These are phyloP conservation scores for Ophion obscuratus DNA, from an alignment of 2,888 invertebrate species.

Conservation along the genomic window DNA sequence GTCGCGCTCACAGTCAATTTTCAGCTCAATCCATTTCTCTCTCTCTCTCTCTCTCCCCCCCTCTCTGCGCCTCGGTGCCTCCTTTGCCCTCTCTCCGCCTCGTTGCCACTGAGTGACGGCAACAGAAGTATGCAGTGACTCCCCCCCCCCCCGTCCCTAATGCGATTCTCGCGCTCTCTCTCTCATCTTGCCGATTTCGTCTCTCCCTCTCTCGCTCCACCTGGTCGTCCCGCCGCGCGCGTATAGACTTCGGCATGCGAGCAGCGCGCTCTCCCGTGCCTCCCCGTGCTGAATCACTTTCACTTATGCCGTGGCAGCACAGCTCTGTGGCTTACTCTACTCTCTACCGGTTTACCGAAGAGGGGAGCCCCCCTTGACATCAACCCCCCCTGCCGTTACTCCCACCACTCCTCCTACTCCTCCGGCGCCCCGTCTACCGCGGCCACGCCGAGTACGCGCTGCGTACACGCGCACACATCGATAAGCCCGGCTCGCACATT, in stretches of 20 bases:
- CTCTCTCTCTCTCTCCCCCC: slow-evolving; percentile 58
- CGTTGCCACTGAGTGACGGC: slow-evolving; percentile 64
- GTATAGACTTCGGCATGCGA: slow-evolving; percentile 28
- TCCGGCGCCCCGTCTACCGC: not conserved
- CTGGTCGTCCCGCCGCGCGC: slow-evolving; percentile 59
- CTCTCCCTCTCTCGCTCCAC: slow-evolving; percentile 50
- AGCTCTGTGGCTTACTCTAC: slow-evolving; percentile 75
- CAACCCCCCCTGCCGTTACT: slow-evolving; percentile 1
- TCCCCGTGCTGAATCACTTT: slow-evolving; percentile 77
- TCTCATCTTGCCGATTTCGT: slow-evolving; percentile 10
- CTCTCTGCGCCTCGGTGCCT: not conserved
- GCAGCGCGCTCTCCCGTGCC: slow-evolving; percentile 66
- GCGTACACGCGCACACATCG: slow-evolving; percentile 7
- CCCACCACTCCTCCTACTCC: slow-evolving; percentile 35
- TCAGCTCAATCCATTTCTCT: slow-evolving; percentile 33
- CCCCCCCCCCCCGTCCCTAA: slow-evolving; percentile 19
- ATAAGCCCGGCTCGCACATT: not conserved
- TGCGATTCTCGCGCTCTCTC: slow-evolving; percentile 26
- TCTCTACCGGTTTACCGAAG: slow-evolving; percentile 61
- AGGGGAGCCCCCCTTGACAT: slow-evolving; percentile 45
- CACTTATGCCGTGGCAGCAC: slow-evolving; percentile 80
- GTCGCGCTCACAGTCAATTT: slow-evolving; percentile 26
- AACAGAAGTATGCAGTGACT: slow-evolving; percentile 44
- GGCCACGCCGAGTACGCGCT: slow-evolving; percentile 7
- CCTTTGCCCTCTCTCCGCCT: slow-evolving; percentile 6